These are phyloP conservation scores for Cyprinella venusta DNA, from an alignment of 2,797 vertebrate genomes.

Conservation along the genomic window DNA sequence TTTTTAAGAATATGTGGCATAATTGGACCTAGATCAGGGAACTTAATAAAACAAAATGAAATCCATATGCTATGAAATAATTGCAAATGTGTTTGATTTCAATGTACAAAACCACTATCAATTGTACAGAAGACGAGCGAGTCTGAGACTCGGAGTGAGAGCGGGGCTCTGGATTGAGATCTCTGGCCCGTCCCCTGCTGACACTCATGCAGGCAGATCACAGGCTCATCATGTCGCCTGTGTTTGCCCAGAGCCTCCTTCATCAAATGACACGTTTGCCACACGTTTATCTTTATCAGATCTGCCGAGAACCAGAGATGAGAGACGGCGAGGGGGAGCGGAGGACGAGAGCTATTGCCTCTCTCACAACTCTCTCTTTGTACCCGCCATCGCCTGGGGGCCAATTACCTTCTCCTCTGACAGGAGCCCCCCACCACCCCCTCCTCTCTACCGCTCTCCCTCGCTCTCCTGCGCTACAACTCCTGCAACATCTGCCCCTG, in stretches of 20 bases:
- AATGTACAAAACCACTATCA: background rate
- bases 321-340: conserved; percentile 63
- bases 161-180: conserved; percentile 75
- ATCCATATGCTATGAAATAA: background rate
- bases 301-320: conserved; percentile 73
- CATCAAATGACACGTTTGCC: conserved; percentile 85
- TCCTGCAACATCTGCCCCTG: conserved; percentile 81
- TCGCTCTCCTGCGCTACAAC: conserved; percentile 61
- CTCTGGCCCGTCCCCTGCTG: conserved; percentile 77
- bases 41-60: background rate
- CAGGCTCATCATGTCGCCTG: conserved; percentile 84
- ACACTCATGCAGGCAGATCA: conserved; percentile 82
- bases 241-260: conserved; percentile 84
- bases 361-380: conserved; percentile 69
- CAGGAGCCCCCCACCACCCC: conserved; percentile 71
- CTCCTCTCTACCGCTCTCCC: conserved; percentile 61
- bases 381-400: conserved; percentile 79
- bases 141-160: conserved; percentile 31
- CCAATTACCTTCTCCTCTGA: conserved; percentile 86
- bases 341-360: conserved; percentile 50
- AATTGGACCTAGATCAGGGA: background rate
- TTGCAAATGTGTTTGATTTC: background rate
- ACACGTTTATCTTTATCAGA: conserved; percentile 89
- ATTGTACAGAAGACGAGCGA: conserved; percentile 18
- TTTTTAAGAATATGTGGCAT: background rate